These are phyloP conservation scores for Misgurnus anguillicaudatus DNA, from an alignment of 2,113 vertebrate genomes.

Conservation along the genomic window DNA sequence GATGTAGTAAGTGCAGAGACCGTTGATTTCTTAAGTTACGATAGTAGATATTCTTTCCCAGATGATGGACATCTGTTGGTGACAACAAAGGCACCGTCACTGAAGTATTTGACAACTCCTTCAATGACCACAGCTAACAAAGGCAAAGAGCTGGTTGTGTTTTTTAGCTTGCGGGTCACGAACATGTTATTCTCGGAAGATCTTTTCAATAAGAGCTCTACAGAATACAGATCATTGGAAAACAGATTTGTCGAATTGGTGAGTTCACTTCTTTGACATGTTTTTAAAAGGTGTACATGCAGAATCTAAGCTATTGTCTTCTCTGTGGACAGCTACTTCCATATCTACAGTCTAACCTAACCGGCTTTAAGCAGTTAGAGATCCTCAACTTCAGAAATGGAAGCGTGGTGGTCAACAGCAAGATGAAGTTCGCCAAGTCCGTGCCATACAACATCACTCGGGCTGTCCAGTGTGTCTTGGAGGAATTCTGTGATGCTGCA, in stretches of 20 bases:
- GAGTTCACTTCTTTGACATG: slow-evolving; percentile 60
- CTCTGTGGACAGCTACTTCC: slow-evolving; percentile 82
- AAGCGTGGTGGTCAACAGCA: slow-evolving; percentile 92
- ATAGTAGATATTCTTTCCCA: slow-evolving; percentile 59
- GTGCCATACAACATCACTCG: slow-evolving; percentile 89
- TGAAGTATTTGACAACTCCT: slow-evolving; percentile 80
- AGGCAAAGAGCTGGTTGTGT: slow-evolving; percentile 86
- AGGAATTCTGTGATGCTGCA: slow-evolving; percentile 81
- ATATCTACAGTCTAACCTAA: slow-evolving; percentile 86
- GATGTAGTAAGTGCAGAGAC: slow-evolving; percentile 47
- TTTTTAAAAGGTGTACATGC: background rate
- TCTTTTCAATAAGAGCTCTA: slow-evolving; percentile 89
- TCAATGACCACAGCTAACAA: slow-evolving; percentile 73
- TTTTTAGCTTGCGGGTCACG: slow-evolving; percentile 89
- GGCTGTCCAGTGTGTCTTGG: slow-evolving; percentile 83
- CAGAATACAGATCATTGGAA: slow-evolving; percentile 84
- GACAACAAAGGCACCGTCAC: slow-evolving; percentile 64
- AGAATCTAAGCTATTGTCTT: background rate
- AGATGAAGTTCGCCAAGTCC: slow-evolving; percentile 81
- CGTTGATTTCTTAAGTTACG: slow-evolving; percentile 59
- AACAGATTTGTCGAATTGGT: slow-evolving; percentile 85
- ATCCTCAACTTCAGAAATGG: slow-evolving; percentile 90
- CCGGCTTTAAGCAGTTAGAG: slow-evolving; percentile 90
- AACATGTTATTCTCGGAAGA: slow-evolving; percentile 88
- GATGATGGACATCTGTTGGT: slow-evolving; percentile 40